Conservation (phyloP, 2,888 invertebrate species). For the Iselma pallidipennis region DNA sequence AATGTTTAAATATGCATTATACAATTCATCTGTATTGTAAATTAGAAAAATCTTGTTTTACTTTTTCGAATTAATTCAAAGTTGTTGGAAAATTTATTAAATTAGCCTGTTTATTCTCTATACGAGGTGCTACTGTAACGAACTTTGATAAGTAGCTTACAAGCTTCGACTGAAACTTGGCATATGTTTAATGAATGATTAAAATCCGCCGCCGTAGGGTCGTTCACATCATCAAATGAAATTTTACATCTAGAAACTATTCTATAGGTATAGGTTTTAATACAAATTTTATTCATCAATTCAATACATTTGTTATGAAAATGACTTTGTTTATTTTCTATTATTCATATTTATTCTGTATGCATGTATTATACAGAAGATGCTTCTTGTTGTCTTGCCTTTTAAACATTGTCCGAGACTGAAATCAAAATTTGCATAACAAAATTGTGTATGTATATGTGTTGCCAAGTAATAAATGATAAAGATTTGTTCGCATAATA, state of each 20-base stretch:
- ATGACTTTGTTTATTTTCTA: slow-evolving; percentile 35
- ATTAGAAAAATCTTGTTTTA: no score
- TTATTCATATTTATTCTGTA: slow-evolving; percentile 37
- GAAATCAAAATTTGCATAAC: slow-evolving; percentile 43
- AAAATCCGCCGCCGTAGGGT: not conserved
- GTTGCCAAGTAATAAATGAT: slow-evolving; percentile 42
- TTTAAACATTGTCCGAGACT: slow-evolving; percentile 42
- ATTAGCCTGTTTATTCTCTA: no score
- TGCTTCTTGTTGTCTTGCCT: slow-evolving; percentile 33
- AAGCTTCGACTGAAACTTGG: slow-evolving; percentile 18
- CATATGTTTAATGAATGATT: slow-evolving; percentile 23
- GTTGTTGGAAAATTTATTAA: no score
- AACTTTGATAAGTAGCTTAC: slow-evolving; percentile 22
- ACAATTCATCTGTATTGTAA: no score
- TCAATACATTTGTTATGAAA: slow-evolving; percentile 46
- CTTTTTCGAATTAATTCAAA: no score
- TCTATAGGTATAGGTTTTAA: not conserved
- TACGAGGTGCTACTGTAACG: not conserved
- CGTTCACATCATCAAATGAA: not conserved
- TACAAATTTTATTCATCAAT: slow-evolving; percentile 46
- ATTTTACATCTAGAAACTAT: slow-evolving; percentile 1
- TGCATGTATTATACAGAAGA: slow-evolving; percentile 32
- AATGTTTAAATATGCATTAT: no score
- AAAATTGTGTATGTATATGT: slow-evolving; percentile 34
- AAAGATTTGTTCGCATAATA: slow-evolving; percentile 43